Conservation (phyloP, 2,797 vertebrate species). For the Paguma larvata region DNA sequence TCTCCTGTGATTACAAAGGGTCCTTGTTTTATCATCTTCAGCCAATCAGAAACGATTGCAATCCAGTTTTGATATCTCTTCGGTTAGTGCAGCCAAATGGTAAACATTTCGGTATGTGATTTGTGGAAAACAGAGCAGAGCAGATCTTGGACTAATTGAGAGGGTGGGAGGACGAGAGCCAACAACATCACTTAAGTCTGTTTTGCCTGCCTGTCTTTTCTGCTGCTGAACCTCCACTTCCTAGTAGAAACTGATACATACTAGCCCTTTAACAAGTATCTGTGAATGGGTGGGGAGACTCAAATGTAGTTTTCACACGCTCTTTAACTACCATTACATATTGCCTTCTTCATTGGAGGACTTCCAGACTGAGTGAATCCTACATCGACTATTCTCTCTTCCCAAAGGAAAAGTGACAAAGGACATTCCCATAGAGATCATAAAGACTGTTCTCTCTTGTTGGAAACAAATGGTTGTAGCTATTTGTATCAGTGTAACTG, state of each 20-base stretch:
- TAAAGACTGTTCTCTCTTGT: neutral
- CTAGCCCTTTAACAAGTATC: neutral
- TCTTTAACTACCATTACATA: neutral
- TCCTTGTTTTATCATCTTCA: neutral
- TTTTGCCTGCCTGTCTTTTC: neutral
- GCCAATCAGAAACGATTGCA: neutral
- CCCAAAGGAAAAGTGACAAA: neutral
- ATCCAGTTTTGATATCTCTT: neutral
- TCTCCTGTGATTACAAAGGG: neutral
- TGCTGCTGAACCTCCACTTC: neutral
- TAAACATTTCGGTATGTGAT: neutral
- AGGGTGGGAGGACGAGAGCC: neutral
- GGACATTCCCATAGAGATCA: neutral
- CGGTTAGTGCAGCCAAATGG: neutral
- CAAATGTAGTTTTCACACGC: neutral
- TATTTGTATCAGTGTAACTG: neutral
- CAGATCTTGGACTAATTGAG: neutral
- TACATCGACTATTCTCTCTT: neutral
- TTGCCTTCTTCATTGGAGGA: neutral
- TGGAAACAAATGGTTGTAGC: neutral
- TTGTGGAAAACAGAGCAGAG: constrained; percentile 6
- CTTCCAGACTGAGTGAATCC: neutral
- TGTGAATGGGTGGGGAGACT: neutral
- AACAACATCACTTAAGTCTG: neutral
- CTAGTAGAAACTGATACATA: neutral